Percentiles rank a stretch among this genome's conserved stretches.
These are phyloP conservation scores for Trachythela sp. DNA, from an alignment of 64 coral and sea anemone species.

Conservation along the genomic window DNA sequence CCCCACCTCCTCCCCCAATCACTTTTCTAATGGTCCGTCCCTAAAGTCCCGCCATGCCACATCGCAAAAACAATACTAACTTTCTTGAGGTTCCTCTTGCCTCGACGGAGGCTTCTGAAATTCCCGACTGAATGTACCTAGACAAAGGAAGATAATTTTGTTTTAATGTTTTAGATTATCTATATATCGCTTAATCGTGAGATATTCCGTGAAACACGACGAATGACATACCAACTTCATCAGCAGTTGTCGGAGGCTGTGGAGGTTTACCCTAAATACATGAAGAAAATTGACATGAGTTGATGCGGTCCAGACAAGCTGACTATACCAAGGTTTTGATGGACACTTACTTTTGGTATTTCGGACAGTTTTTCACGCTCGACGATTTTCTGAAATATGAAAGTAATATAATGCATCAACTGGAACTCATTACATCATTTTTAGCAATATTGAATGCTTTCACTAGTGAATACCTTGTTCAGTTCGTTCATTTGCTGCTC, in stretches of 20 bases:
- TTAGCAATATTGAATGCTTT: neutral
- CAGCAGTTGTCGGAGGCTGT: neutral
- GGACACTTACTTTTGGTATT: neutral
- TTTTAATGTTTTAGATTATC: too few species aligned
- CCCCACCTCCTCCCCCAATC: too few species aligned
- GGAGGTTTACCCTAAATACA: neutral
- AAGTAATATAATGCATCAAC: neutral
- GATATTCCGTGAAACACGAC: neutral
- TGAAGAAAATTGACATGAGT: neutral
- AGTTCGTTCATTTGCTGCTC: conserved; percentile 53
- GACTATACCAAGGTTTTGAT: too few species aligned
- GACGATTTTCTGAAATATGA: neutral
- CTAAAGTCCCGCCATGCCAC: too few species aligned
- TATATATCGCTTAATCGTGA: too few species aligned
- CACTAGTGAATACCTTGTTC: neutral
- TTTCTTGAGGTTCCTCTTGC: too few species aligned
- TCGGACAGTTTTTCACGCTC: neutral
- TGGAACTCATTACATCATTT: neutral
- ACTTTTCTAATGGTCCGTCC: too few species aligned
- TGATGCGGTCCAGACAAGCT: neutral
- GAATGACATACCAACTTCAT: neutral
- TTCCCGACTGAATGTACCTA: too few species aligned
- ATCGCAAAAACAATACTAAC: too few species aligned
- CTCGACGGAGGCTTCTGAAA: too few species aligned
- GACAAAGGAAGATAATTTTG: too few species aligned